Percentiles rank a stretch among this genome's conserved stretches.
Conservation (phyloP, 2,888 invertebrate species). For the Baccha elongata region DNA sequence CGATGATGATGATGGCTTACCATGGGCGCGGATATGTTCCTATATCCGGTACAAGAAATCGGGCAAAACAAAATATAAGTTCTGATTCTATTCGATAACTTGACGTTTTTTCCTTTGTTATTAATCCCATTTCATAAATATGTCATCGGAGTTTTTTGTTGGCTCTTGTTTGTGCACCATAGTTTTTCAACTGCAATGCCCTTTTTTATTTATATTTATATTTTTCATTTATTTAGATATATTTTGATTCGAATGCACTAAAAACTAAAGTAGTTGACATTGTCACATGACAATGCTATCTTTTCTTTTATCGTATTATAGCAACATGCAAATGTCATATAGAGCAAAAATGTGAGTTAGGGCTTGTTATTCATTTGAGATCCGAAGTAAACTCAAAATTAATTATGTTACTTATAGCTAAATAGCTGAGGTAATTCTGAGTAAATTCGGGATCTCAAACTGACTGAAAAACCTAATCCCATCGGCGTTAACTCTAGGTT, state of each 20-base stretch:
- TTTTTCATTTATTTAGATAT: slow-evolving; percentile 18
- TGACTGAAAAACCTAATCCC: too few species aligned
- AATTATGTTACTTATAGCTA: too few species aligned
- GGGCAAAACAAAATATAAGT: slow-evolving; percentile 4
- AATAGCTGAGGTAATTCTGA: too few species aligned
- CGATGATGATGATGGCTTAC: neutral
- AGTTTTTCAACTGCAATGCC: slow-evolving; percentile 11
- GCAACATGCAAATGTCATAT: too few species aligned
- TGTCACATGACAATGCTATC: neutral
- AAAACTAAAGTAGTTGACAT: neutral
- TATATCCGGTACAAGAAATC: slow-evolving; percentile 23
- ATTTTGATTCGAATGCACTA: slow-evolving; percentile 25
- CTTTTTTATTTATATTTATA: neutral
- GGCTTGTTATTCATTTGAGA: too few species aligned
- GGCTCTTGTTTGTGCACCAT: neutral
- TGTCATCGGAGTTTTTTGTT: slow-evolving; percentile 53
- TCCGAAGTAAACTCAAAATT: too few species aligned
- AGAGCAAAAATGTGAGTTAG: too few species aligned
- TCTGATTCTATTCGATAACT: slow-evolving; percentile 44
- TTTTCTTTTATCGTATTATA: too few species aligned
- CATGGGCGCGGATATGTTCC: slow-evolving; percentile 10
- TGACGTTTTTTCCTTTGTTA: slow-evolving; percentile 32
- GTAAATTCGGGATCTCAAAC: too few species aligned
- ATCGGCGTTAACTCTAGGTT: too few species aligned
- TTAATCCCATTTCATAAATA: slow-evolving; percentile 68